Percentiles rank a stretch among this genome's conserved stretches.
Evolutionary conservation across 2,888 invertebrate species (phyloP).

Genomic region (Seira musarum): DNA sequence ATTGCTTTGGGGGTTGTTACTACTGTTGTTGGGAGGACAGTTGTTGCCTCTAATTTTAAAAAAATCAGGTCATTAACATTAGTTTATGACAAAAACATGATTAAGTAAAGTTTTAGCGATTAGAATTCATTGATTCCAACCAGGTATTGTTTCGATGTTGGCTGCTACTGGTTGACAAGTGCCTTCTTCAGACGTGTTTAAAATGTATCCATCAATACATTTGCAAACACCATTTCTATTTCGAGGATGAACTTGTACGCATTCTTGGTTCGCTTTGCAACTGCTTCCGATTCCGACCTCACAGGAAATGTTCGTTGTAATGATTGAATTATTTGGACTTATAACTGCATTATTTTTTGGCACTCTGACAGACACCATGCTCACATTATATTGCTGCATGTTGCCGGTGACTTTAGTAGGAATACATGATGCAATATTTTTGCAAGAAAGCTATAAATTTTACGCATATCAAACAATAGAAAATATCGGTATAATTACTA

Average conservation of each 20-base stretch:
- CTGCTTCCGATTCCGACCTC: constrained; percentile 76
- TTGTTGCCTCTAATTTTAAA: constrained; percentile 15
- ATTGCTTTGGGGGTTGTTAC: constrained; percentile 73
- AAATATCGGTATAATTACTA: too few relatives aligned
- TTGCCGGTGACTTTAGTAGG: constrained; percentile 24
- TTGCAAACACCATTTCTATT: constrained; percentile 81
- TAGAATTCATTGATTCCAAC: background rate
- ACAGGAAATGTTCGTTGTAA: constrained; percentile 74
- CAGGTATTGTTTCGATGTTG: constrained; percentile 3
- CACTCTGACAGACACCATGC: constrained; percentile 55
- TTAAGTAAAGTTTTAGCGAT: too few relatives aligned
- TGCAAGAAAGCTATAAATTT: constrained; percentile 59
- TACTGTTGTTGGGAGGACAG: background rate
- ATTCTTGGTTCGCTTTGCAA: constrained; percentile 82
- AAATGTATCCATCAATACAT: constrained; percentile 78
- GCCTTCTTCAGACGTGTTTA: constrained; percentile 71
- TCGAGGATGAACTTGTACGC: constrained; percentile 76
- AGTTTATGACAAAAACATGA: too few relatives aligned
- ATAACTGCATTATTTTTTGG: constrained; percentile 33
- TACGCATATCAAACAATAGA: too few relatives aligned
- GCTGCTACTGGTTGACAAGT: constrained; percentile 1
- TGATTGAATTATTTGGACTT: background rate
- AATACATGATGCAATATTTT: constrained; percentile 32
- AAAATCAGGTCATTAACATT: too few relatives aligned
- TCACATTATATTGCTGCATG: constrained; percentile 27